phyloP scores from a whole-genome alignment of 2,113 vertebrate species.

The Albula goreensis region DNA sequence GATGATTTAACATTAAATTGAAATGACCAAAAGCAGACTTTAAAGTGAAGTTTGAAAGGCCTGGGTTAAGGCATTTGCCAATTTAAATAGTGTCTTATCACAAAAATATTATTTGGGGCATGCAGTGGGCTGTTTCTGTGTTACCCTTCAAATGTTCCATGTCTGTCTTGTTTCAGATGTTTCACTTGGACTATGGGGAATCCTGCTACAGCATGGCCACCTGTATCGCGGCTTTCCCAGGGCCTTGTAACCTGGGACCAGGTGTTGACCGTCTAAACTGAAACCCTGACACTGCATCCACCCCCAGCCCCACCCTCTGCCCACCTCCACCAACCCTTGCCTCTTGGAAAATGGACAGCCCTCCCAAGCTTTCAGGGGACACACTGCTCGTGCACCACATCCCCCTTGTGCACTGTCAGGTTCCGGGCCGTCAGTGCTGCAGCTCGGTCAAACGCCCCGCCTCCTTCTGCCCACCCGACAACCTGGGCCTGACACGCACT shows the following conservation, averaged over 20 bases:
- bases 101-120: no score
- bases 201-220: background rate
- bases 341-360: constrained; percentile 81
- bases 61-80: no score
- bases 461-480: constrained; percentile 82
- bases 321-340: background rate
- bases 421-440: constrained; percentile 79
- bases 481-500: constrained; percentile 76
- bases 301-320: background rate
- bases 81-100: no score
- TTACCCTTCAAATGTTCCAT: background rate
- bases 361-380: constrained; percentile 88
- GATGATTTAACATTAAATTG: no score
- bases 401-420: constrained; percentile 94
- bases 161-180: constrained; percentile 30
- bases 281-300: background rate
- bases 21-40: no score
- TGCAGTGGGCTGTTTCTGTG: background rate
- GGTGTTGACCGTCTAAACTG: constrained; percentile 39
- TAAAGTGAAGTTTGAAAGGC: no score
- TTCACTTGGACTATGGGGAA: constrained; percentile 8
- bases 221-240: background rate
- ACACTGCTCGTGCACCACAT: constrained; percentile 97
- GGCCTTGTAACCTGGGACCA: constrained; percentile 24
- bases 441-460: constrained; percentile 74